These are phyloP conservation scores for Apaloderma vittatum DNA, from an alignment of 2,113 vertebrate species.

Conservation along the genomic window DNA sequence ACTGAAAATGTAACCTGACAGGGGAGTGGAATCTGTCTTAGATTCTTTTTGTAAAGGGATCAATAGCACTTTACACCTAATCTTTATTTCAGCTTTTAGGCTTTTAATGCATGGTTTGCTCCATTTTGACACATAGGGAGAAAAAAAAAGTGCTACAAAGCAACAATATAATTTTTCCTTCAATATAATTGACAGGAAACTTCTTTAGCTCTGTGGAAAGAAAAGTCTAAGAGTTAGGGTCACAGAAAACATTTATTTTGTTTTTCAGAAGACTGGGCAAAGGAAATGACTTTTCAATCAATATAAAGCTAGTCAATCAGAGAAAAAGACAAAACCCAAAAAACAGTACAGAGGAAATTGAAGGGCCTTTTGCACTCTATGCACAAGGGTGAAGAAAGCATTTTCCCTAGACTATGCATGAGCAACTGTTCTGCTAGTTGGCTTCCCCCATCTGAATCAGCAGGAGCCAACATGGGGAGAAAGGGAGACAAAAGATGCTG, in stretches of 20 bases:
- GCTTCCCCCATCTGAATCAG: slow-evolving; percentile 26
- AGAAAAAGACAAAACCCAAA: not conserved
- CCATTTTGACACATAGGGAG: slow-evolving; percentile 71
- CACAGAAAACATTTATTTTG: slow-evolving; percentile 71
- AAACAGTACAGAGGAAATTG: slow-evolving; percentile 47
- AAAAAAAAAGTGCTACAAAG: slow-evolving; percentile 61
- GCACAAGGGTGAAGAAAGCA: slow-evolving; percentile 18
- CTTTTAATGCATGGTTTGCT: slow-evolving; percentile 76
- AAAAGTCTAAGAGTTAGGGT: slow-evolving; percentile 60
- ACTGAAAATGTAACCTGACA: slow-evolving; percentile 75
- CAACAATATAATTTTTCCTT: slow-evolving; percentile 66
- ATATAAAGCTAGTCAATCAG: slow-evolving; percentile 68
- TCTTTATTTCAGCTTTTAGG: slow-evolving; percentile 75
- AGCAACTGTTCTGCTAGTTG: slow-evolving; percentile 25
- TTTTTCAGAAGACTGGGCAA: slow-evolving; percentile 68
- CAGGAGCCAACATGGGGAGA: slow-evolving; percentile 35
- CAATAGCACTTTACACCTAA: slow-evolving; percentile 79
- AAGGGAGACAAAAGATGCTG: slow-evolving; percentile 54
- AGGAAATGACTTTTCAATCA: slow-evolving; percentile 67
- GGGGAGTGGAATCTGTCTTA: slow-evolving; percentile 38
- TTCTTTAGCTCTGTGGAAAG: slow-evolving; percentile 38
- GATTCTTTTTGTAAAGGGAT: slow-evolving; percentile 68
- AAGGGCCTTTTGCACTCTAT: slow-evolving; percentile 38
- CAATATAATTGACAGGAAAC: slow-evolving; percentile 59
- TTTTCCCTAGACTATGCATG: slow-evolving; percentile 32